Evolutionary conservation across 2,113 vertebrate genomes (phyloP).

Genomic region (Marcusenius ussheri): DNA sequence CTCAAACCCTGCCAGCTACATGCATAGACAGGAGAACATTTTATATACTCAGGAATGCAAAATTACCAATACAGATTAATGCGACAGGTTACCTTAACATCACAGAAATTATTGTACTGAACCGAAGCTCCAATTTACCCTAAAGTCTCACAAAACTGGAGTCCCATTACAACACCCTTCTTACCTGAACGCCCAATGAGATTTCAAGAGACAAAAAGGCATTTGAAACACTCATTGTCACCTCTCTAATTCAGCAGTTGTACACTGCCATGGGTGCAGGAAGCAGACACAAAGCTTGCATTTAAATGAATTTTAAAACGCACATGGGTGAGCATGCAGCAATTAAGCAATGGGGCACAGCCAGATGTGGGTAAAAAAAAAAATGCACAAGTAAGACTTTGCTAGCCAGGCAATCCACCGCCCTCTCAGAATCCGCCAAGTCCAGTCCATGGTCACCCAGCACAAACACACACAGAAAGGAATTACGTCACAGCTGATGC

Average conservation of each 20-base stretch:
- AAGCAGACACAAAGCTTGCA: slow-evolving; percentile 26
- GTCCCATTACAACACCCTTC: neutral
- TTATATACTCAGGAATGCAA: neutral
- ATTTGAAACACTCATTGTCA: neutral
- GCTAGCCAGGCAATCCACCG: neutral
- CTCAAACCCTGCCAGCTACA: neutral
- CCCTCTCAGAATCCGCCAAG: neutral
- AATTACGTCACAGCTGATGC: neutral
- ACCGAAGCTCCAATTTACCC: neutral
- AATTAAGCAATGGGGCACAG: slow-evolving; percentile 19
- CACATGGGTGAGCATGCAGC: slow-evolving; percentile 32
- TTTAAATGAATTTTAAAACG: neutral
- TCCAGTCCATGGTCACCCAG: neutral
- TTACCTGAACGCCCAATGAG: slow-evolving; percentile 7
- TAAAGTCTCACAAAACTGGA: neutral
- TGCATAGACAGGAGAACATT: neutral
- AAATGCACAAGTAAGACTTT: slow-evolving; percentile 14
- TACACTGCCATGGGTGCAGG: slow-evolving; percentile 15
- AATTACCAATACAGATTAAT: neutral
- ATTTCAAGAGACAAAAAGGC: neutral
- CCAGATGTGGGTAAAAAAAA: slow-evolving; percentile 21
- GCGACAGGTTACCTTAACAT: neutral
- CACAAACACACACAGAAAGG: neutral
- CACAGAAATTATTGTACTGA: neutral
- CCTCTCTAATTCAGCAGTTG: neutral